Base-by-base conservation (phyloP, 2,797 vertebrate species). In the Oreonectes daqikongensis region DNA sequence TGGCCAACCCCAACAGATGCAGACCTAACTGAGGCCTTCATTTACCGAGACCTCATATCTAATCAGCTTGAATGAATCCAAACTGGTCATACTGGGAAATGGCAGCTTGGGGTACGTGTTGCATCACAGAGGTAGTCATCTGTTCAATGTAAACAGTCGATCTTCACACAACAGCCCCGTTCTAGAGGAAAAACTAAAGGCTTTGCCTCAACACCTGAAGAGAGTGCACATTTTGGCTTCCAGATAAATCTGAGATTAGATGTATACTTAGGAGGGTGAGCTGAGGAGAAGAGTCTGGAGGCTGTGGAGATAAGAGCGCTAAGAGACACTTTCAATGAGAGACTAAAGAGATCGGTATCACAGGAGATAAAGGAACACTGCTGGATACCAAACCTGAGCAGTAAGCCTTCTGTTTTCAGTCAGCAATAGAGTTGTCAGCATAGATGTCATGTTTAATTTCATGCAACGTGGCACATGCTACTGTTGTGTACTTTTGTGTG, bases 201-300 rank as follows among this genome's bases (percentile, higher is more conserved):
- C 59, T 80, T 80, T 76, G 32, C 22, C 3, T 42, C 65, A 76
- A 77, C 73, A 80, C 74, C 79, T 72, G 74, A 63, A 77, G 59
- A 67, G 74, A 61, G 78, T 72, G 69, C 32, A 68, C 63, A 77
- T 72, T 80, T 70, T 68, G 74, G 74, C 72, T 72, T 61, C 28
- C 60, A 52, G 79, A 75, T 81, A 81, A 72, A 77, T 77, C 73
- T 68, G 52, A 72, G 79, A 77, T 80, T 80, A 72, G 52, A 55
- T 77, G 69, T 67, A 77, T 69, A 77, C 75, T 76, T 80, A 76
- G 55, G 42, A 44, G 72, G 55, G 67, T 48, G 72, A 80, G 72
- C 72, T 71, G 67, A 76, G 67, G 11, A 76, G 72, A 50, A 28
- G 50, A 68, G 74, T 76, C 75, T 81, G 70, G 44, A 72, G 79